Percentiles rank a stretch among this genome's conserved stretches.
These are phyloP conservation scores for zebrafish (Danio rerio) DNA, from an alignment of 2,113 vertebrate species.

Conservation along the genomic window GRCz12tu NC_133178.1:25801001-25801500, in stretches of 20 bases:
- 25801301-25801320: too few species aligned
- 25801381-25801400: not conserved
- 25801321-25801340: too few species aligned
- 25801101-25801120: too few species aligned
- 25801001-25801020: conserved; percentile 28
- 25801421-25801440: not conserved
- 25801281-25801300: too few species aligned
- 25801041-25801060: not conserved
- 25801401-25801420: not conserved
- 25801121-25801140: too few species aligned
- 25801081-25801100: not conserved
- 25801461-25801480: not conserved
- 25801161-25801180: too few species aligned
- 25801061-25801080: not conserved
- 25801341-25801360: not conserved
- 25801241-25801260: too few species aligned
- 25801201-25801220: too few species aligned
- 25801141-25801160: too few species aligned
- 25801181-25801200: too few species aligned
- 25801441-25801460: not conserved
- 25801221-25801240: too few species aligned
- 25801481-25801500: conserved; percentile 13
- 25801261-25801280: too few species aligned
- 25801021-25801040: conserved; percentile 18
- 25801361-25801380: not conserved